A percentile compares a stretch with the other conserved stretches of the same genome.
Conservation (phyloP, 2,888 invertebrate genomes). For the Ashinkailepas kermadecensis region DNA sequence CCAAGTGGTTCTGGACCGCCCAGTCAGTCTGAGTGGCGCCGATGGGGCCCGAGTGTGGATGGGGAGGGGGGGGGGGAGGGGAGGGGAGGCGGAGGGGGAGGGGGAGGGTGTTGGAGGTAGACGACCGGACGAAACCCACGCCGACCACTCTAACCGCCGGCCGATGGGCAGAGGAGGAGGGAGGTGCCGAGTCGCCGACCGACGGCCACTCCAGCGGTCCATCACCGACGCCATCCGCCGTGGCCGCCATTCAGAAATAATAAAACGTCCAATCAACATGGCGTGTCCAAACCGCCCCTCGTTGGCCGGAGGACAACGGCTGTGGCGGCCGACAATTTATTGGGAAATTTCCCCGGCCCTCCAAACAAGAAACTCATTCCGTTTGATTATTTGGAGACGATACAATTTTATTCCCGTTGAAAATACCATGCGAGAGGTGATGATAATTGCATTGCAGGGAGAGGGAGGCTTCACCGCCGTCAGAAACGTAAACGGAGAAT, state of each 20-base stretch:
- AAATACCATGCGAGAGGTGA: neutral
- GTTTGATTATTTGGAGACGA: slow-evolving; percentile 17
- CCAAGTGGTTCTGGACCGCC: too few relatives aligned
- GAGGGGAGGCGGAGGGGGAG: too few relatives aligned
- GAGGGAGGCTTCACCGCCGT: neutral
- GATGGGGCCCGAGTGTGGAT: too few relatives aligned
- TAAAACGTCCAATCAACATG: slow-evolving; percentile 19
- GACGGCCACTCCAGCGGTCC: neutral
- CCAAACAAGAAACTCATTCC: slow-evolving; percentile 19
- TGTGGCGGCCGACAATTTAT: neutral
- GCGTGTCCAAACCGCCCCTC: neutral
- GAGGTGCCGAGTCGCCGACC: too few relatives aligned
- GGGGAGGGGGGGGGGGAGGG: too few relatives aligned
- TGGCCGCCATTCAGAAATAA: slow-evolving; percentile 2
- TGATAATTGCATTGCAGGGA: neutral
- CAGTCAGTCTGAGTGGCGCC: too few relatives aligned
- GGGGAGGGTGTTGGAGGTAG: too few relatives aligned
- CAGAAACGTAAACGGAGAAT: neutral
- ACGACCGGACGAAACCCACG: too few relatives aligned
- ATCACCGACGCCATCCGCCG: neutral
- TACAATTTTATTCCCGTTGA: neutral
- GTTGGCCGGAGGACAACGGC: neutral
- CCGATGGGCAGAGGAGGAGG: too few relatives aligned
- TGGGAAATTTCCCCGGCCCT: neutral
- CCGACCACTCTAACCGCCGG: too few relatives aligned